Conservation (phyloP, 2,888 invertebrate species). For the Monopis laevigella region DNA sequence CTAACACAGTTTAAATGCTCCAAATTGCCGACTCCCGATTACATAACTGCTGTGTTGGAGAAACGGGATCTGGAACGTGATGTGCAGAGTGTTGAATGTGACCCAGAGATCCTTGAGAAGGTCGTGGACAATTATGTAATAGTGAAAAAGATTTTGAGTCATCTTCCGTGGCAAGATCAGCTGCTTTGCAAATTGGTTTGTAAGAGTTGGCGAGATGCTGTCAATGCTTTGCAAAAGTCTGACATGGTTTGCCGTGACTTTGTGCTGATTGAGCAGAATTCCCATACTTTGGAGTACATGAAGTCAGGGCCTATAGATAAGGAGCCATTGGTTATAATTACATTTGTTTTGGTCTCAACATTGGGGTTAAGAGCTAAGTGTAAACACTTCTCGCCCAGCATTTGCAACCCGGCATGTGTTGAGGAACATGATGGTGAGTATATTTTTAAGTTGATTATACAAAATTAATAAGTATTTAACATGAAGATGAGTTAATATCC, state of each 20-base stretch:
- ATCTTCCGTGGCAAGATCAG: slow-evolving; percentile 52
- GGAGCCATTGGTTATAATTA: slow-evolving; percentile 42
- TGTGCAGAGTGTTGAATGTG: slow-evolving; percentile 28
- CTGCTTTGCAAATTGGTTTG: slow-evolving; percentile 44
- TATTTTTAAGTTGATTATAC: too few relatives aligned
- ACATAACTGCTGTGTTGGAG: slow-evolving; percentile 38
- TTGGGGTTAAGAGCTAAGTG: slow-evolving; percentile 29
- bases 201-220: slow-evolving; percentile 43
- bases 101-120: slow-evolving; percentile 32
- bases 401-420: slow-evolving; percentile 40
- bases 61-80: slow-evolving; percentile 30
- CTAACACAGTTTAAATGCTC: slow-evolving; percentile 24
- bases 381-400: slow-evolving; percentile 29
- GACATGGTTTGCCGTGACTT: slow-evolving; percentile 41
- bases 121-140: slow-evolving; percentile 52
- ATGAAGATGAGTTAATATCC: too few relatives aligned
- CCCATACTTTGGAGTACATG: slow-evolving; percentile 21
- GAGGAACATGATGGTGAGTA: slow-evolving; percentile 48
- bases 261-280: slow-evolving; percentile 19
- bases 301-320: slow-evolving; percentile 37
- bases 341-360: slow-evolving; percentile 35
- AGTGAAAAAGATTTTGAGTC: slow-evolving; percentile 45
- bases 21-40: slow-evolving; percentile 30
- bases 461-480: too few relatives aligned
- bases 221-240: slow-evolving; percentile 38